Conservation (phyloP, 2,888 invertebrate species). For the Campoplex nolae region DNA sequence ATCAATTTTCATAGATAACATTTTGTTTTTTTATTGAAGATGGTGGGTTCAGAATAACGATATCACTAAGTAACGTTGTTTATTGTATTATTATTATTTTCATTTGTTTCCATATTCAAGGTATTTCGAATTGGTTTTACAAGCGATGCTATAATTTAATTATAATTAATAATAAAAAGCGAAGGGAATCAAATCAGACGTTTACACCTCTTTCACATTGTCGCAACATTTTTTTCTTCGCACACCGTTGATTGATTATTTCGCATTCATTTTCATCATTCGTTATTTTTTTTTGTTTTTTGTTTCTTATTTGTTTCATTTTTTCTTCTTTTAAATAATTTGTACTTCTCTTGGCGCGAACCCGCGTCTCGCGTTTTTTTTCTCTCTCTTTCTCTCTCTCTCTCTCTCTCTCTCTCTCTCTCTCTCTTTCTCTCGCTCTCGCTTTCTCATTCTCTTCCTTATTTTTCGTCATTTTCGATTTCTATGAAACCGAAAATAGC, state of each 20-base stretch:
- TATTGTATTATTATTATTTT: conserved; percentile 71
- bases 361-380: conserved; percentile 73
- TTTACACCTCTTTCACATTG: conserved; percentile 79
- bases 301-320: conserved; percentile 53
- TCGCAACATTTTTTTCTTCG: conserved; percentile 72
- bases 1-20: not conserved
- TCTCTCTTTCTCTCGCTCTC: not conserved
- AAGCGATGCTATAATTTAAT: conserved; percentile 79
- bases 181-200: conserved; percentile 78
- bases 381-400: conserved; percentile 24
- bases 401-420: conserved; percentile 70
- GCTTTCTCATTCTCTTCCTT: not conserved
- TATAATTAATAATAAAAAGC: conserved; percentile 79
- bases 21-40: not conserved
- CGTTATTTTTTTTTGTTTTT: conserved; percentile 37
- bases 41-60: conserved; percentile 48
- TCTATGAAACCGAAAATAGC: conserved; percentile 74
- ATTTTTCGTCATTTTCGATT: conserved; percentile 54
- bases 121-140: conserved; percentile 78
- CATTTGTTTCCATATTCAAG: conserved; percentile 77
- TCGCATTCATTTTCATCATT: conserved; percentile 70
- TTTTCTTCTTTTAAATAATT: conserved; percentile 75
- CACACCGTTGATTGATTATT: conserved; percentile 75
- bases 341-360: conserved; percentile 81
- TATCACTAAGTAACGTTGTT: conserved; percentile 75